These are phyloP conservation scores for Manacus vitellinus DNA, from an alignment of 2,113 vertebrate species.

Conservation along the genomic window DNA sequence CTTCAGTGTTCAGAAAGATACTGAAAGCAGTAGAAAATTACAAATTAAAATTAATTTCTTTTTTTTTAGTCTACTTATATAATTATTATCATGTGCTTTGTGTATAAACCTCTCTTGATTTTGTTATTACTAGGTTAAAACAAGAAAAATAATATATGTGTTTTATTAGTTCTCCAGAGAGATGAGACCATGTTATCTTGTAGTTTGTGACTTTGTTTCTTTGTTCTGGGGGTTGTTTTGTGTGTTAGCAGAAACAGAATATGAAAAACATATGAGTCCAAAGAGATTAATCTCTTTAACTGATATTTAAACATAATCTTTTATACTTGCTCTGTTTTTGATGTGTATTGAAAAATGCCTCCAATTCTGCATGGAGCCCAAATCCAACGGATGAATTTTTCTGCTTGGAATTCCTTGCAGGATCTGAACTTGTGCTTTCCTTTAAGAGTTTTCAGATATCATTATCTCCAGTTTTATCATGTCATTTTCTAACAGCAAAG, in stretches of 20 bases:
- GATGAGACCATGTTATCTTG: not conserved
- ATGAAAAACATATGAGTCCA: not conserved
- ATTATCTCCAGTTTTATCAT: not conserved
- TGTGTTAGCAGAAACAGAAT: not conserved
- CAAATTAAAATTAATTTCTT: not conserved
- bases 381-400: not conserved
- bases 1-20: not conserved
- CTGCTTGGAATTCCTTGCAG: not conserved
- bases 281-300: not conserved
- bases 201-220: not conserved
- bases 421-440: not conserved
- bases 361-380: not conserved
- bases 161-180: not conserved
- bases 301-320: not conserved
- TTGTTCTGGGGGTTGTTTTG: not conserved
- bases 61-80: not conserved
- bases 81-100: not conserved
- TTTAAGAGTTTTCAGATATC: not conserved
- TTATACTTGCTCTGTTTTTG: not conserved
- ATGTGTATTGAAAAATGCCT: not conserved
- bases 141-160: not conserved
- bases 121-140: not conserved
- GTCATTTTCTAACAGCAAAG: not conserved
- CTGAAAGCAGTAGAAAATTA: not conserved
- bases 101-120: not conserved